These are phyloP conservation scores for Drosophila hydei DNA, from an alignment of 1,140 invertebrate genomes.

Conservation along the genomic window DNA sequence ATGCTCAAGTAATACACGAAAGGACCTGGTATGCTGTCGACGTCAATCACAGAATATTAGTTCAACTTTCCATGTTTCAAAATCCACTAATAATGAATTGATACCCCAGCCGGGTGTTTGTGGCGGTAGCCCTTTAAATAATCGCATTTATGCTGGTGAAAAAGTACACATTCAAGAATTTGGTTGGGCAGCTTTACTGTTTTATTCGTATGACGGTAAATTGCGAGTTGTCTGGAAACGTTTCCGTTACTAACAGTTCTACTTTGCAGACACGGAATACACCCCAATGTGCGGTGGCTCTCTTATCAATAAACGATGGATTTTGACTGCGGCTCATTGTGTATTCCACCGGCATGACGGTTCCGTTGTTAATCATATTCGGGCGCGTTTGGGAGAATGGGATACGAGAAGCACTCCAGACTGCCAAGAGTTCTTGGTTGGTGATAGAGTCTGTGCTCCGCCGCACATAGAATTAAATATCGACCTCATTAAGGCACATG, in stretches of 20 bases:
- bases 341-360: not conserved
- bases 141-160: constrained; percentile 43
- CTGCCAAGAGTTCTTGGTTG: constrained; percentile 19
- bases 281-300: constrained; percentile 47
- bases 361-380: not conserved
- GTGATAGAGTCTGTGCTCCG: constrained; percentile 25
- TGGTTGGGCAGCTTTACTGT: constrained; percentile 60
- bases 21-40: constrained; percentile 43
- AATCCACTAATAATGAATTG: not conserved
- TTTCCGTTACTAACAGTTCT: not conserved
- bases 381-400: constrained; percentile 57
- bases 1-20: constrained; percentile 16
- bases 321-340: constrained; percentile 60
- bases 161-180: constrained; percentile 34
- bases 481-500: constrained; percentile 41
- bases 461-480: constrained; percentile 34
- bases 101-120: constrained; percentile 36
- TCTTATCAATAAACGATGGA: constrained; percentile 44
- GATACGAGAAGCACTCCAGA: constrained; percentile 22
- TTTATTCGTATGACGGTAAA: constrained; percentile 41
- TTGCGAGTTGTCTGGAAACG: not conserved
- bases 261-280: constrained; percentile 22
- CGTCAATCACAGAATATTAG: not conserved
- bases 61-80: too few relatives aligned
- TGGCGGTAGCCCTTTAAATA: constrained; percentile 8